phyloP scores from a whole-genome alignment of 2,797 vertebrate genomes.

The Ptychadena robeensis region DNA sequence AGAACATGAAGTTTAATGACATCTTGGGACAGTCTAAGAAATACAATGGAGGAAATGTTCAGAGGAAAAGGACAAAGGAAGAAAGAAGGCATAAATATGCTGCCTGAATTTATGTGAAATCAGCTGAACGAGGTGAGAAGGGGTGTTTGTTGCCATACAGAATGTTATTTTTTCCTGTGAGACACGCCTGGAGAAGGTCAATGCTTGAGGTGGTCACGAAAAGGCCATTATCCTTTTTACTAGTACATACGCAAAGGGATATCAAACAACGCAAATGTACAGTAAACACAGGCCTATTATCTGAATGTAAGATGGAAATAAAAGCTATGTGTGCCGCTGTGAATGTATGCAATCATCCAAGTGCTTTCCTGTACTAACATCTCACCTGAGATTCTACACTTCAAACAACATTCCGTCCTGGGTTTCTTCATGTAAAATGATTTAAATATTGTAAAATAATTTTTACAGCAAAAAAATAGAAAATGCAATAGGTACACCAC shows the following conservation, averaged over 20 bases:
- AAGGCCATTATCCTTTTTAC: conserved; percentile 34
- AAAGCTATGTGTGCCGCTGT: conserved; percentile 13
- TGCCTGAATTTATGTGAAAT: conserved; percentile 41
- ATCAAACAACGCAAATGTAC: conserved; percentile 16
- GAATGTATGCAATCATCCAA: conserved; percentile 27
- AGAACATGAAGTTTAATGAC: conserved; percentile 56
- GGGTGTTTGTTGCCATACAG: conserved; percentile 1
- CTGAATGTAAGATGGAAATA: conserved; percentile 27
- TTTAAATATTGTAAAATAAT: neutral
- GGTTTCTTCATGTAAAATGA: neutral
- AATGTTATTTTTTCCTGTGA: conserved; percentile 6
- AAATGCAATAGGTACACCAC: neutral
- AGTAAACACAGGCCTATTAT: conserved; percentile 20
- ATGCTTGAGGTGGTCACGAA: conserved; percentile 18
- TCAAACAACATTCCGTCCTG: conserved; percentile 18
- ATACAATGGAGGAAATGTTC: conserved; percentile 21
- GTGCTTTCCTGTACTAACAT: neutral
- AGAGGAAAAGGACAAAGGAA: conserved; percentile 24
- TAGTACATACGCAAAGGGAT: neutral
- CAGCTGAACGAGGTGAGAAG: conserved; percentile 8
- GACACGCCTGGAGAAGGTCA: conserved; percentile 19
- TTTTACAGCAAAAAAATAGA: neutral
- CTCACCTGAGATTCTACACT: conserved; percentile 1
- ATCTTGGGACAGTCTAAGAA: conserved; percentile 43
- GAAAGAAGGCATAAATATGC: conserved; percentile 30